Evolutionary conservation across 2,113 vertebrate species (phyloP).

Genomic region (Psilopogon haemacephalus): DNA sequence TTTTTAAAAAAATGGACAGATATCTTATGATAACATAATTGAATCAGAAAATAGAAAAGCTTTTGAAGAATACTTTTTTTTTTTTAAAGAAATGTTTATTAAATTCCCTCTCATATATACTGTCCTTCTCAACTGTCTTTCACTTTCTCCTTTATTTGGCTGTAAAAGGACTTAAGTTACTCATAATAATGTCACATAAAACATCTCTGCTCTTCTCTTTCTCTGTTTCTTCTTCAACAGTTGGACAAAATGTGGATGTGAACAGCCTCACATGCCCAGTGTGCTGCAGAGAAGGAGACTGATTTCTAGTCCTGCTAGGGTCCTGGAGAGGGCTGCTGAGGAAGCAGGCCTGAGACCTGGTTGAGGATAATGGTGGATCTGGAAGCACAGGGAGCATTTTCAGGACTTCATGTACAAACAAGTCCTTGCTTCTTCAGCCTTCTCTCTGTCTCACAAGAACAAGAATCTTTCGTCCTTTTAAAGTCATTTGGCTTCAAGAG

Average conservation of each 20-base stretch:
- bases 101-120: background rate
- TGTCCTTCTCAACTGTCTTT: background rate
- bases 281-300: accelerated
- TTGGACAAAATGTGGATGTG: background rate
- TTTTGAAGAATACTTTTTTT: background rate
- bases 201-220: background rate
- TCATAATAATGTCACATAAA: background rate
- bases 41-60: background rate
- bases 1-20: background rate
- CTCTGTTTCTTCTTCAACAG: background rate
- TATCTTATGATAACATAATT: background rate
- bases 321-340: background rate
- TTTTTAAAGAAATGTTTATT: background rate
- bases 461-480: background rate
- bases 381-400: background rate
- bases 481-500: background rate
- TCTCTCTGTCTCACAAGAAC: background rate
- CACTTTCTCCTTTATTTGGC: background rate
- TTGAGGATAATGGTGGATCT: background rate
- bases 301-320: background rate
- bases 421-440: background rate
- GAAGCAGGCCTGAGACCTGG: accelerated
- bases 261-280: accelerated
- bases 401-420: background rate
- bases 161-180: background rate